Evolutionary conservation across 2,888 invertebrate genomes (phyloP).

Genomic region (Erebia ligea): DNA sequence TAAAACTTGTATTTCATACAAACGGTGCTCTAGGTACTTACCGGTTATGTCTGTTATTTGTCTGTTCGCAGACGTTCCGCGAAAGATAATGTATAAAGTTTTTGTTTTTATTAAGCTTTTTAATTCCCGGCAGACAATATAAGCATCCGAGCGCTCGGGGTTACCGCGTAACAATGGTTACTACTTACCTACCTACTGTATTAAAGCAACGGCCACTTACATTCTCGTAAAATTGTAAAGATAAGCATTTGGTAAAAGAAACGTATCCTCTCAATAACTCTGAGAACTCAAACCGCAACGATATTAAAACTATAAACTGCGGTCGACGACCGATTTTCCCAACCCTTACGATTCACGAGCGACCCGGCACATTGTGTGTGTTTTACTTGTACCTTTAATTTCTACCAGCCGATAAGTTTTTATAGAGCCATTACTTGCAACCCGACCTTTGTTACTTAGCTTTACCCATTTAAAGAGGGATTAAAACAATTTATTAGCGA

Average conservation of each 20-base stretch:
- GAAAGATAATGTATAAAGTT: constrained; percentile 35
- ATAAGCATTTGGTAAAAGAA: constrained; percentile 68
- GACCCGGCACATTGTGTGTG: constrained; percentile 51
- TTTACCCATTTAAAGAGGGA: constrained; percentile 35
- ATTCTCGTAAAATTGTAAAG: constrained; percentile 46
- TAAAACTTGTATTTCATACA: constrained; percentile 65
- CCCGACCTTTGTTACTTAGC: constrained; percentile 52
- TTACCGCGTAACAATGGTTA: constrained; percentile 28
- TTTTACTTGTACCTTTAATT: constrained; percentile 54
- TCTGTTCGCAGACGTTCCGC: constrained; percentile 37
- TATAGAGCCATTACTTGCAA: constrained; percentile 38
- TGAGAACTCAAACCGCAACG: constrained; percentile 64
- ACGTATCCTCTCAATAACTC: constrained; percentile 66
- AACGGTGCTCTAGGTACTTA: constrained; percentile 52
- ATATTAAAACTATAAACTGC: constrained; percentile 82
- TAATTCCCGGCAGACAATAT: constrained; percentile 35
- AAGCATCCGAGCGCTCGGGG: constrained; percentile 23
- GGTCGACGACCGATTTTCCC: constrained; percentile 64
- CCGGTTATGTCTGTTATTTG: constrained; percentile 43
- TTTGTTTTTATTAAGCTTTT: constrained; percentile 39
- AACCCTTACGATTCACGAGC: constrained; percentile 54
- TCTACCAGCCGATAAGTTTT: constrained; percentile 44
- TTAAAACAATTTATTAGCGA: constrained; percentile 26
- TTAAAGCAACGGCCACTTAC: constrained; percentile 31
- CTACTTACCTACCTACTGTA: constrained; percentile 15